phyloP scores from a whole-genome alignment of 1,140 invertebrate species.

The Trinorchestia longiramus region DNA sequence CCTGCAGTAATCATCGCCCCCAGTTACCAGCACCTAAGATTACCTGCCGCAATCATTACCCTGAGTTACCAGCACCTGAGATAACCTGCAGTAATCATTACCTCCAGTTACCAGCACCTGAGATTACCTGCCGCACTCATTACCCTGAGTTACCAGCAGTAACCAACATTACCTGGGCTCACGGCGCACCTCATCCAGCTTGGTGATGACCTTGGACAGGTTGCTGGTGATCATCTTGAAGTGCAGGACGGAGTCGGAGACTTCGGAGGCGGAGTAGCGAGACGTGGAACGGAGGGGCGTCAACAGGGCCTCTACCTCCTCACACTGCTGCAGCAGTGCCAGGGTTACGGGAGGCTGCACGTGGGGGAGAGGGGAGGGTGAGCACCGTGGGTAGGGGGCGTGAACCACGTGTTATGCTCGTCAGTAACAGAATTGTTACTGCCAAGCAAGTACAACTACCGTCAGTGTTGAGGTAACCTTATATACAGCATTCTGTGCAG shows the following conservation, averaged over 20 bases:
- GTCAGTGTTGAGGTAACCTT: background rate
- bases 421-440: background rate
- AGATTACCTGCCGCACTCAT: too few relatives aligned
- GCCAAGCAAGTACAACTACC: background rate
- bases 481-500: background rate
- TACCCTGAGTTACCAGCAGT: too few relatives aligned
- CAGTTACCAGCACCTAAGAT: background rate
- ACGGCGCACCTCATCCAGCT: constrained; percentile 80
- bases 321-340: constrained; percentile 75
- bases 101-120: too few relatives aligned
- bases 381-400: constrained; percentile 43
- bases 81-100: too few relatives aligned
- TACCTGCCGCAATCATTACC: background rate
- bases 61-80: background rate
- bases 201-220: constrained; percentile 77
- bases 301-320: constrained; percentile 71
- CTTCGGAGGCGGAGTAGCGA: constrained; percentile 75
- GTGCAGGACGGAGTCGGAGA: constrained; percentile 75
- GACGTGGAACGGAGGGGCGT: constrained; percentile 73
- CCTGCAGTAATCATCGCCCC: too few relatives aligned
- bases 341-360: constrained; percentile 76
- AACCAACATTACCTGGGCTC: constrained; percentile 71
- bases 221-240: constrained; percentile 88
- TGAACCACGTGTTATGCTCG: background rate
- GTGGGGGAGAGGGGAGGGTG: constrained; percentile 64